Base-by-base conservation (phyloP, 2,113 vertebrate genomes). In the Tachycineta bicolor region DNA sequence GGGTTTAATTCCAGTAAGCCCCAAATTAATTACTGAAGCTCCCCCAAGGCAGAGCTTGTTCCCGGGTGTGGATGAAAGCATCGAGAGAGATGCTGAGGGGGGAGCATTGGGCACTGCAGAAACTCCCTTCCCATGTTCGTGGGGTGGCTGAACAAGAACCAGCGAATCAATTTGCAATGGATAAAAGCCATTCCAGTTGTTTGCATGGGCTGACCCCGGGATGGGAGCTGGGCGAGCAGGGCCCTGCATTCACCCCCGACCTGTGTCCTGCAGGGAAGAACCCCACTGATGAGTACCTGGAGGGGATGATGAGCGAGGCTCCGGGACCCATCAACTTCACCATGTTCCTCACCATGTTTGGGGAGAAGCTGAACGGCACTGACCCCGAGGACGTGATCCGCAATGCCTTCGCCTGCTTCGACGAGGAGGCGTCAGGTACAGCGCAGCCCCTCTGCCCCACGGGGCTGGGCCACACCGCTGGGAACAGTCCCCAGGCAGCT, bases 271-370 rank as follows among this genome's bases (percentile, higher is more conserved):
- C 98, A 99, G 99, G 99, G 80, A 99, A 99, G 97, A 99, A 99
- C 98, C 99, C 99, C 25, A 99, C 99, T 0, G 99, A 99, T 1
- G 99, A 99, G 85, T 99, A 99, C 96, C 97, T 99, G 95, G 99
- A 99, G 94, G 99, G 98, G 24, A 99, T 99, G 99, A 99, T 99
- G 99, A 99, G 98, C 0, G 99, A 99, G 96, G 99, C 99, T 0
- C 99, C 99, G 0, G 99, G 99, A 25, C 99, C 99, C 96, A 99
- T 99, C 96, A 99, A 99, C 98, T 99, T 99, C 98, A 99, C 99
- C 95, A 99, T 99, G 99, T 99, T 99, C 98, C 99, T 99, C 95
- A 99, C 99, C 84, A 99, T 99, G 99, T 99, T 99, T 1, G 99
- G 99, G 91, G 99, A 99, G 96, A 98, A 99, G 96, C 98, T 99